A percentile compares a stretch with the other conserved stretches of the same genome.
phyloP scores from a whole-genome alignment of 2,113 vertebrate genomes.

The Percopsis transmontana region DNA sequence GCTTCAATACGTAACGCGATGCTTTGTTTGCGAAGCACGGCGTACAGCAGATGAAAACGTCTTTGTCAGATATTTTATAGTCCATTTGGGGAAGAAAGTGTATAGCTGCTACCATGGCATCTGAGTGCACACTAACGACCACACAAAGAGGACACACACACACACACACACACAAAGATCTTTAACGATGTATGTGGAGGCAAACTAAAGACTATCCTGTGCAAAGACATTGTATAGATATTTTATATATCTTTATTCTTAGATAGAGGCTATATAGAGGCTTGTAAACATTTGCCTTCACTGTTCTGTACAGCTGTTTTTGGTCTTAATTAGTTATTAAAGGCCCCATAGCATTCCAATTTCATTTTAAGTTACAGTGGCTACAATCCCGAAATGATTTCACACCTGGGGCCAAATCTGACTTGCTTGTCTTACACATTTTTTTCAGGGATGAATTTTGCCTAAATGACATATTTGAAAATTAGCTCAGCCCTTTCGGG shows the following conservation, averaged over 20 bases:
- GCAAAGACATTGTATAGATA: no score
- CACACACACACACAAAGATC: slow-evolving; percentile 4
- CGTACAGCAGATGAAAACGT: slow-evolving; percentile 45
- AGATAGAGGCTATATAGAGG: slow-evolving; percentile 21
- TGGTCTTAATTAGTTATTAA: background rate
- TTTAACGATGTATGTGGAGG: background rate
- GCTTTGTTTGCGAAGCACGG: slow-evolving; percentile 27
- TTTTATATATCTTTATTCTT: slow-evolving; percentile 36
- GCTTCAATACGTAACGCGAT: slow-evolving; percentile 12
- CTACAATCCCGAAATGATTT: no score
- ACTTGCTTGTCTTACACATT: no score
- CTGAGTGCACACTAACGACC: slow-evolving; percentile 6
- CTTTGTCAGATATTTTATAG: slow-evolving; percentile 28
- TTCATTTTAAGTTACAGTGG: no score
- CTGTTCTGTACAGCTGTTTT: slow-evolving; percentile 16
- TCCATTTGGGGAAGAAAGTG: slow-evolving; percentile 31
- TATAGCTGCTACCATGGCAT: slow-evolving; percentile 19
- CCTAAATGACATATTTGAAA: no score
- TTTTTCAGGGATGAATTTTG: no score
- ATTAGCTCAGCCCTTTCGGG: no score
- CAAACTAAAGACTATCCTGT: no score
- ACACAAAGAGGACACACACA: background rate
- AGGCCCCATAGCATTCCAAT: no score
- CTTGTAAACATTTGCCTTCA: slow-evolving; percentile 27
- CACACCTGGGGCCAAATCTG: no score